These are phyloP conservation scores for Syrrhaptes paradoxus DNA, from an alignment of 2,113 vertebrate species.

Conservation along the genomic window DNA sequence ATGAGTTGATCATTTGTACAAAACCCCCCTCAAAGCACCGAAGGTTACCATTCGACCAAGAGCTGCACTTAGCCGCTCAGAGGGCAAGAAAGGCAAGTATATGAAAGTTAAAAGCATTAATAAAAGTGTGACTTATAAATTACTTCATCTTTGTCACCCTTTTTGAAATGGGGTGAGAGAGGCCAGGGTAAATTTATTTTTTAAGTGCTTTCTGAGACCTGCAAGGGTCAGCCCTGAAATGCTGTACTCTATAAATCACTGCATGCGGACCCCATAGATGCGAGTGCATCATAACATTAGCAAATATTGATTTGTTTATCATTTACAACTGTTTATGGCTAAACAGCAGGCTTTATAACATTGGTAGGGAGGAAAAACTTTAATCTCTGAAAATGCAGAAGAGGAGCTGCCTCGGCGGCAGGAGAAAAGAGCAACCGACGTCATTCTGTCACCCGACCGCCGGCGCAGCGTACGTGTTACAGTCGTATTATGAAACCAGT, in stretches of 20 bases:
- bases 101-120: constrained; percentile 88
- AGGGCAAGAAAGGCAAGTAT: constrained; percentile 81
- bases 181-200: constrained; percentile 89
- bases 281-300: constrained; percentile 77
- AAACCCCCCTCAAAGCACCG: constrained; percentile 75
- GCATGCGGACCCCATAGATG: constrained; percentile 77
- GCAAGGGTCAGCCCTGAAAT: constrained; percentile 84
- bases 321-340: constrained; percentile 75
- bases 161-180: constrained; percentile 86
- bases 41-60: constrained; percentile 79
- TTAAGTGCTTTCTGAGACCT: constrained; percentile 88
- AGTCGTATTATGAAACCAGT: not conserved
- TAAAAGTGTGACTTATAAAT: constrained; percentile 89
- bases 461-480: not conserved
- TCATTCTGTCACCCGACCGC: not conserved
- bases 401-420: not conserved
- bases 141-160: constrained; percentile 89
- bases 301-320: constrained; percentile 83
- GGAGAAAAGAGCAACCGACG: not conserved
- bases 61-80: constrained; percentile 75
- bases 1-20: constrained; percentile 85
- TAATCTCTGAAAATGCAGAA: not conserved
- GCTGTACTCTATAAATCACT: constrained; percentile 85
- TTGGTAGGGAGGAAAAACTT: constrained; percentile 11
- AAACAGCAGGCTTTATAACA: constrained; percentile 35